These are phyloP conservation scores for Nasonia vitripennis DNA, from an alignment of 1,140 invertebrate genomes.

Conservation along the genomic window DNA sequence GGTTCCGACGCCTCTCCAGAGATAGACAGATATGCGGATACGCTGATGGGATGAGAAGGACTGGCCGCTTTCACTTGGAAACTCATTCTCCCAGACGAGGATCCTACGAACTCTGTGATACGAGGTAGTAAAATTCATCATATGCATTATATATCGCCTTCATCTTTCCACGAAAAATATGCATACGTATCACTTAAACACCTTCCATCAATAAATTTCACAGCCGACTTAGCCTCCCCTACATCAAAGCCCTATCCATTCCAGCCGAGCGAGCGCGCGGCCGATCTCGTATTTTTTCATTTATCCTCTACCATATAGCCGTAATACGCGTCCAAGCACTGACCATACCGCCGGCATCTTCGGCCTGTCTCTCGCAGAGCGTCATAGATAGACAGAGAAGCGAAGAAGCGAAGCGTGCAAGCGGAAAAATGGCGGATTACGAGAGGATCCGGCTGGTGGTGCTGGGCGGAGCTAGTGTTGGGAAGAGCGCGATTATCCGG, in stretches of 20 bases:
- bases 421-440: slow-evolving; percentile 79
- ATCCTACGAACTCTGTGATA: too few relatives aligned
- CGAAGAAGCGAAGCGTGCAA: slow-evolving; percentile 16
- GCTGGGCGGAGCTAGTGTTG: slow-evolving; percentile 88
- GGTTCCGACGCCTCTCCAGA: too few relatives aligned
- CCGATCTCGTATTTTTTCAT: not conserved
- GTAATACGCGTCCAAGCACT: not conserved
- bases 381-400: slow-evolving; percentile 15
- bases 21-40: not conserved
- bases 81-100: not conserved
- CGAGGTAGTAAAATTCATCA: too few relatives aligned
- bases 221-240: not conserved
- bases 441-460: slow-evolving; percentile 91
- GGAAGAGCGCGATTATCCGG: slow-evolving; percentile 91
- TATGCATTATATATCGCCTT: too few relatives aligned
- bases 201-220: not conserved
- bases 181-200: too few relatives aligned
- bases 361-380: too few relatives aligned
- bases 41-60: not conserved
- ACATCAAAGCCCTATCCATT: not conserved
- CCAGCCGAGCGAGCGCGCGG: not conserved
- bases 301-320: not conserved
- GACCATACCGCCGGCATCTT: not conserved
- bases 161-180: too few relatives aligned
- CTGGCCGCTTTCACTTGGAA: not conserved